Percentiles rank a stretch among this genome's conserved stretches.
phyloP scores from a whole-genome alignment of 1,140 invertebrate genomes.

The Bradynema listronoti region DNA sequence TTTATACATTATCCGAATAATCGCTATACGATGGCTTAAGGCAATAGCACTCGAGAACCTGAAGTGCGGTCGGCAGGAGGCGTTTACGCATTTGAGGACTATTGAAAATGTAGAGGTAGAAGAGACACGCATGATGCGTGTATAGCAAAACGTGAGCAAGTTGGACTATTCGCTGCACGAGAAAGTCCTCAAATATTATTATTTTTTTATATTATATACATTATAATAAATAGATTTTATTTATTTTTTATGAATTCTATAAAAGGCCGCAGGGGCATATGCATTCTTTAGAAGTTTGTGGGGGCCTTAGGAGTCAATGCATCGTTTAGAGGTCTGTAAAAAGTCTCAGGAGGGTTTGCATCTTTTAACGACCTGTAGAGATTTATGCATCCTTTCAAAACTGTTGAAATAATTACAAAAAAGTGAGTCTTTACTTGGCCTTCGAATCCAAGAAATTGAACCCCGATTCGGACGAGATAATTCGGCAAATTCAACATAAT shows the following conservation, averaged over 20 bases:
- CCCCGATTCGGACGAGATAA: slow-evolving; percentile 45
- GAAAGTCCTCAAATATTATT: slow-evolving; percentile 22
- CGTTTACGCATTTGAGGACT: slow-evolving; percentile 57
- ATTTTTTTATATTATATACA: slow-evolving; percentile 7
- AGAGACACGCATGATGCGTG: slow-evolving; percentile 49
- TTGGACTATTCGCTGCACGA: slow-evolving; percentile 38
- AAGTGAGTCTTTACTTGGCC: slow-evolving; percentile 46
- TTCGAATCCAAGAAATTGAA: slow-evolving; percentile 32
- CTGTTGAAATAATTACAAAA: no score
- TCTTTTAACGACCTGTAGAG: no score
- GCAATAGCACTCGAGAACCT: slow-evolving; percentile 56
- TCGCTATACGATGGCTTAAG: slow-evolving; percentile 37
- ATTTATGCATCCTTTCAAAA: no score
- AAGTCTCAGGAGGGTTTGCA: background rate
- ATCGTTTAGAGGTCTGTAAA: no score
- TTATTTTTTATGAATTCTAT: no score
- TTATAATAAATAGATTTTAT: background rate
- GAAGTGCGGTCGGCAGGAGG: slow-evolving; percentile 49
- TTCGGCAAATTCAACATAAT: slow-evolving; percentile 53
- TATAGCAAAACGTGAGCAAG: slow-evolving; percentile 42
- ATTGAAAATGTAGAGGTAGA: slow-evolving; percentile 56
- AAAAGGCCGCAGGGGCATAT: background rate
- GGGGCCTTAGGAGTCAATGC: background rate
- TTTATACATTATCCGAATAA: slow-evolving; percentile 20
- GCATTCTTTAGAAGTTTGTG: background rate